Base-by-base conservation (phyloP, 2,888 invertebrate species). In the Scrobipalpa costella region DNA sequence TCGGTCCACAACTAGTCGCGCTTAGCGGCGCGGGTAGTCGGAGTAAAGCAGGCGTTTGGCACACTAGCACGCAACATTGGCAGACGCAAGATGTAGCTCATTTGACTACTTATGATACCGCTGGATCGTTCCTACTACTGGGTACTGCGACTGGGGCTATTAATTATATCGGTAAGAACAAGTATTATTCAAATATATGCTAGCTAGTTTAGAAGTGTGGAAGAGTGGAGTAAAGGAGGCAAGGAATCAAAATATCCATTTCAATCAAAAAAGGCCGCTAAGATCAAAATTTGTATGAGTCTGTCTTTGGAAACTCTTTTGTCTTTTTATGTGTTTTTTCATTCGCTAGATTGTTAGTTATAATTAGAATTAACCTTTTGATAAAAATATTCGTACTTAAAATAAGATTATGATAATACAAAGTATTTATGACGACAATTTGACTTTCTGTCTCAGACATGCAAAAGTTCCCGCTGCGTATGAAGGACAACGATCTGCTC, bases 1-100 rank as follows among this genome's bases (percentile, higher is more conserved):
- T 99, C 80, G 99, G 99, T 0, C 98, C 97, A 71, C 99, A 99
- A 81, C 88, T 99, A 70, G 99, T 99, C n/a, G 99, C 99, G 0
- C 91, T 99, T 33, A 98, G 98, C 52, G 89, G 92, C 1, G 87
- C 89, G 0, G 92, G 90, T 36, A 82, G 84, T 44, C 77, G 90
- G 8, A 88, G 89, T 68, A 98, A 98, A 88, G 97, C 99, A 21
- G 99, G 99, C 0, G 99, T 99, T n/a, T 99, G 99, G 99, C 99
- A 99, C 86, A 97, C 98, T 0, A 98, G 98, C 95, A 98, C 98
- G 0, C 98, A 98, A 77, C 98, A 99, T 86, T 99, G 99, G 98
- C 99, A 99, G 92, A 90, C 98, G 50, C 98, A 98, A 83, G 98
- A 99, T 85, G 96, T 99, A 13, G 96, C 98, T 17, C 97, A 98